These are phyloP conservation scores for Cryptoleucopteryx plumbea DNA, from an alignment of 2,113 vertebrate species.

Conservation along the genomic window DNA sequence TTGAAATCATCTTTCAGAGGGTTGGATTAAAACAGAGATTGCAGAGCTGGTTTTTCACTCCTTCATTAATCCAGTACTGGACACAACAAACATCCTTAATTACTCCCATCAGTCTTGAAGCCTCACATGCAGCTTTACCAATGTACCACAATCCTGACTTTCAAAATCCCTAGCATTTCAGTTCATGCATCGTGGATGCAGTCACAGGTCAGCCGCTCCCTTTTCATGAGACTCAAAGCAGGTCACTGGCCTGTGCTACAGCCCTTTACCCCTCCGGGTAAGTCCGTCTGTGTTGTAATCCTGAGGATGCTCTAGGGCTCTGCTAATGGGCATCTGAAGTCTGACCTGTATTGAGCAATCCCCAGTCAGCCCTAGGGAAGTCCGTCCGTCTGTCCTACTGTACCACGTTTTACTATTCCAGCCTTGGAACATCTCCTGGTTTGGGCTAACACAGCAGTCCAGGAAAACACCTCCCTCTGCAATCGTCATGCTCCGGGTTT, in stretches of 20 bases:
- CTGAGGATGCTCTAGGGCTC: not conserved
- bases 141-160: not conserved
- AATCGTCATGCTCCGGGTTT: not conserved
- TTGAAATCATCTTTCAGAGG: not conserved
- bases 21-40: not conserved
- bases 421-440: not conserved
- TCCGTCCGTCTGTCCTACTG: not conserved
- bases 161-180: not conserved
- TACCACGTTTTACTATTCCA: not conserved
- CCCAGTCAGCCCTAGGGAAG: not conserved
- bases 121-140: not conserved
- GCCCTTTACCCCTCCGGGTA: not conserved
- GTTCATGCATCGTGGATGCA: not conserved
- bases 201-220: not conserved
- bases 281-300: not conserved
- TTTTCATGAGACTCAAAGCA: not conserved
- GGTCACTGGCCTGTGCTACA: not conserved
- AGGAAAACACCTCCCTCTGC: not conserved
- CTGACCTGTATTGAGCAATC: not conserved
- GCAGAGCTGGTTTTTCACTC: not conserved
- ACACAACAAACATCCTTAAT: constrained; percentile 3
- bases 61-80: not conserved
- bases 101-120: not conserved
- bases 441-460: not conserved
- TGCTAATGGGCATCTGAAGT: not conserved